Evolutionary conservation across 1,140 invertebrate species (phyloP), one percentile per base, ranked within the genome.

Genomic region (Pemphigus obesinymphae): DNA sequence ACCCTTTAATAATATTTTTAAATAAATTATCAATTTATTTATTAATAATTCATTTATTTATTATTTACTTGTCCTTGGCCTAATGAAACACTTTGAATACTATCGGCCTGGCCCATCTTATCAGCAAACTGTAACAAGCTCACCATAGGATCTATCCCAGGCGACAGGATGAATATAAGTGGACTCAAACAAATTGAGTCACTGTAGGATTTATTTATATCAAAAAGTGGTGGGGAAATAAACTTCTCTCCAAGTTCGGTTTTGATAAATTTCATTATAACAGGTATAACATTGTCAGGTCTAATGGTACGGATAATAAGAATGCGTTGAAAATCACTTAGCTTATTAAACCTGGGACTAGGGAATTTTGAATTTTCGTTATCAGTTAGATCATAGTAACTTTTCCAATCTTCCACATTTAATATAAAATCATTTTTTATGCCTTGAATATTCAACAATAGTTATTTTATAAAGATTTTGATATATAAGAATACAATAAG

Each of bases 101-200:
- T 91, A 75, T 91, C 90, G 6, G 87, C 87, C 50, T 89, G 88
- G 26, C 92, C 92, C 89, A 92, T 92, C 85, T 91, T 92, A 84
- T 95, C 92, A 45, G 94, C 94, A 88, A 95, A 95, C 84, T 91
- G 92, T 5, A 90, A 87, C 45, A 96, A 86, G 1, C 93, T 90
- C 26, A 91, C 90, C 90, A 96, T 94, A 1, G 96, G 96, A 89
- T 98, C 96, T 0, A 93, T 93, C 17, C 96, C 96, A 3, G 96
- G 92, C 0, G 95, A 97, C 6, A 98, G 87, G 53, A 99, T 92
- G 86, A 98, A 98, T 70, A 99, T 91, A 23, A 99, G 87, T 0
- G 96, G 96, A 20, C 91, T 91, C 4, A 92, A 87, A 82, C 90
- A 93, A 82, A 91, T 93, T 3, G 96, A 97, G 86, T 97, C 96